phyloP scores from a whole-genome alignment of 37 sponge, comb jelly and placozoan species.

The Geodia barretti region DNA sequence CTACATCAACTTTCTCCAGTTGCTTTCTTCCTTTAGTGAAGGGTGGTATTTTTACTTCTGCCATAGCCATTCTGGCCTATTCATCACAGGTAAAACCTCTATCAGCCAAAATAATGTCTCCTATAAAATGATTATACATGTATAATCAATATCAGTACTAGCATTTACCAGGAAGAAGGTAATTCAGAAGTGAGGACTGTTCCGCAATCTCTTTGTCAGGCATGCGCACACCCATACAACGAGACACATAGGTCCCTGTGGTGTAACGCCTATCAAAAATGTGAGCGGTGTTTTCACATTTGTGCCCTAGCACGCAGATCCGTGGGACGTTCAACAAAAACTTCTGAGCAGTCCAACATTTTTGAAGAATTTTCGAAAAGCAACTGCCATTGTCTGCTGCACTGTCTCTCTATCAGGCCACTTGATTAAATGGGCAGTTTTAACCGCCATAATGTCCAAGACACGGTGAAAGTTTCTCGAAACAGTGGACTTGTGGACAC shows the following conservation, averaged over 20 bases:
- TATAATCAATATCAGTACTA: no score
- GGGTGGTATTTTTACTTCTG: constrained; percentile 57
- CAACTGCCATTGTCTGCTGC: constrained; percentile 11
- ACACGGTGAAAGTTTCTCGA: constrained; percentile 24
- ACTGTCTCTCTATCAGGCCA: constrained; percentile 30
- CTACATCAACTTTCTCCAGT: constrained; percentile 33
- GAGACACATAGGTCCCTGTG: constrained; percentile 55
- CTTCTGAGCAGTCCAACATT: constrained; percentile 61
- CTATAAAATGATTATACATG: no score
- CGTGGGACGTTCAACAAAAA: constrained; percentile 46
- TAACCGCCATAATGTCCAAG: background rate
- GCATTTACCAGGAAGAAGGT: constrained; percentile 40
- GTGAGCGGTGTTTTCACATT: constrained; percentile 61
- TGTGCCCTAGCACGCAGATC: constrained; percentile 44
- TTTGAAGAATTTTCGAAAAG: constrained; percentile 8
- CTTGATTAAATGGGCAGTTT: background rate
- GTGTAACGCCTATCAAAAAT: constrained; percentile 47
- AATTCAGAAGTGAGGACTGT: constrained; percentile 6
- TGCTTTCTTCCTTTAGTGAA: constrained; percentile 57
- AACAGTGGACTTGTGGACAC: constrained; percentile 13
- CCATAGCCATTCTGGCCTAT: constrained; percentile 9
- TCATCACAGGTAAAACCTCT: constrained; percentile 60
- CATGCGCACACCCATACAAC: constrained; percentile 47
- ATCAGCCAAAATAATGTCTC: constrained; percentile 58
- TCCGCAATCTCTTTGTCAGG: constrained; percentile 56